Conservation (phyloP, 2,797 vertebrate species). For the Poliocrania exsul region DNA sequence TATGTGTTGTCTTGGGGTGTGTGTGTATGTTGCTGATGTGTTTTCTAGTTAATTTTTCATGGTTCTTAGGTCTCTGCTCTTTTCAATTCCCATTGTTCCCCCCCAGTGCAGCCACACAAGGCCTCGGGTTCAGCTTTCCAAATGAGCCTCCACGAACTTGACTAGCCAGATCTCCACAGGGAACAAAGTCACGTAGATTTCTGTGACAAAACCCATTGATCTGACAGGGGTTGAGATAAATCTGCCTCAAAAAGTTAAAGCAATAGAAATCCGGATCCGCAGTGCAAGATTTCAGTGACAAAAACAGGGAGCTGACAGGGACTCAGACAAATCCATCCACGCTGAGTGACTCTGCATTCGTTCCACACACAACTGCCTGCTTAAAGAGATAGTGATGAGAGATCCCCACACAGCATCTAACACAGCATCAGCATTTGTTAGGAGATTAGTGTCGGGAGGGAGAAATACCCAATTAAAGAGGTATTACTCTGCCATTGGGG, state of each 20-base stretch:
- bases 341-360: slow-evolving; percentile 48
- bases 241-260: slow-evolving; percentile 56
- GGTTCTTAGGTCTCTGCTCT: not conserved
- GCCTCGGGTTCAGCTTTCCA: slow-evolving; percentile 2
- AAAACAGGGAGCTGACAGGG: slow-evolving; percentile 56
- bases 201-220: slow-evolving; percentile 58
- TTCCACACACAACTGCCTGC: slow-evolving; percentile 56
- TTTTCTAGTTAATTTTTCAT: not conserved
- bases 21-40: not conserved
- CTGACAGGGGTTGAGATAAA: slow-evolving; percentile 65
- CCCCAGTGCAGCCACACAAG: not conserved
- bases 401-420: slow-evolving; percentile 67
- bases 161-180: slow-evolving; percentile 51
- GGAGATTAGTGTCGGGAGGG: slow-evolving; percentile 62
- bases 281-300: slow-evolving; percentile 55
- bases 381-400: slow-evolving; percentile 59
- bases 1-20: not conserved
- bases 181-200: slow-evolving; percentile 61
- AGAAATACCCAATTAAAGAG: slow-evolving; percentile 66
- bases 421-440: slow-evolving; percentile 35
- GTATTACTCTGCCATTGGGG: slow-evolving; percentile 48
- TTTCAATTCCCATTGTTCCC: not conserved
- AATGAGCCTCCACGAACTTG: slow-evolving; percentile 27
- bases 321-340: slow-evolving; percentile 66
- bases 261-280: slow-evolving; percentile 37